A percentile compares a stretch with the other conserved stretches of the same genome.
Conservation (phyloP, 1,140 invertebrate species). For the Lamellibrachia luymesi region DNA sequence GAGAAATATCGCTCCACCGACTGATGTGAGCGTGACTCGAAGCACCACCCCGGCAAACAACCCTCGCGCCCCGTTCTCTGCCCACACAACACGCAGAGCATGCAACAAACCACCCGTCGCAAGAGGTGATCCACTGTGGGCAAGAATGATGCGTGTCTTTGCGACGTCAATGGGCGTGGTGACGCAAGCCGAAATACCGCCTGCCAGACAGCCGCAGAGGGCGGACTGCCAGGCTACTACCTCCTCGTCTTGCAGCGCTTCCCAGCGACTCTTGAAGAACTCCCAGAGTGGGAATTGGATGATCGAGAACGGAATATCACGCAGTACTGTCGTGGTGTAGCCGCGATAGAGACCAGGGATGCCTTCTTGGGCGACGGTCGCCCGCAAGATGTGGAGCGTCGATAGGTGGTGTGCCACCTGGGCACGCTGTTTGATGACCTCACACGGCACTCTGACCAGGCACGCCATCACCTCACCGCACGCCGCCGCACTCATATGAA, state of each 20-base stretch:
- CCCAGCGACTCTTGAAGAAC: constrained; percentile 69
- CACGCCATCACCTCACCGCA: constrained; percentile 87
- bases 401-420: constrained; percentile 67
- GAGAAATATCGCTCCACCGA: constrained; percentile 92
- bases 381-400: constrained; percentile 62
- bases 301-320: constrained; percentile 93
- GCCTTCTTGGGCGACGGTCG: constrained; percentile 67
- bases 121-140: constrained; percentile 41
- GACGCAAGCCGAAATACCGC: constrained; percentile 85
- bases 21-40: constrained; percentile 78
- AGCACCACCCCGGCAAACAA: constrained; percentile 87
- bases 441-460: constrained; percentile 85
- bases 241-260: constrained; percentile 56
- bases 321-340: constrained; percentile 81
- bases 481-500: constrained; percentile 79
- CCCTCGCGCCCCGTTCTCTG: constrained; percentile 70
- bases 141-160: constrained; percentile 70
- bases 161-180: constrained; percentile 99
- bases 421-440: constrained; percentile 90
- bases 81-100: constrained; percentile 66
- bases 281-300: constrained; percentile 97
- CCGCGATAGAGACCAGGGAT: constrained; percentile 81
- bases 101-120: constrained; percentile 54
- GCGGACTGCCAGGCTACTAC: constrained; percentile 72
- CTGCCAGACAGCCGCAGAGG: constrained; percentile 70